Base-by-base conservation (phyloP, 64 coral and sea anemone genomes). In the Orbicella faveolata region DNA sequence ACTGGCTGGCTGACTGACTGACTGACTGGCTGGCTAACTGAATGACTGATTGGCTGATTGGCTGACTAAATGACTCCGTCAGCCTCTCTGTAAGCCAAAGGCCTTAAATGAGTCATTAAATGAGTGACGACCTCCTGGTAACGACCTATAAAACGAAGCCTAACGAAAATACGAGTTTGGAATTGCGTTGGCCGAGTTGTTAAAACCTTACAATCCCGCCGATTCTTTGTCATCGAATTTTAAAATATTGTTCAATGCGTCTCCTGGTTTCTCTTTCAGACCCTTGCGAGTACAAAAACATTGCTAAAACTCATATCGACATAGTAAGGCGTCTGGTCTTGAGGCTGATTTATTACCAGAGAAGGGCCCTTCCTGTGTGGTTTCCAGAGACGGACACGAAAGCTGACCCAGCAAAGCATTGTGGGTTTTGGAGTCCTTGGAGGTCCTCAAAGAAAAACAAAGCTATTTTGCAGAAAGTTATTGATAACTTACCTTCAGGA, bases 241-340 rank as follows among this genome's bases (percentile, higher is more conserved):
- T 19, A 17, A 52, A 82, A 48, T 4, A 21, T 82, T 30, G n/a
- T 19, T 81, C 19, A 44, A 18, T 82, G 17, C 14, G 16, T 55
- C 18, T 82, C 6, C 37, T 44, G 51, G 15, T 64, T 17, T 86
- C 77, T 75, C 52, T 18, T 75, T 23, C 44, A 97, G 95, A 97
- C 79, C 95, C 95, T 20, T 97, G 95, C 34, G 95, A 97, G 74
- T 93, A 94, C 61, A 93, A 91, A 78, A 97, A 93, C 59, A 82
- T 97, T 63, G 92, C 89, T 3, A 54, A 64, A 11, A 65, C 23
- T 6, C 90, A 98, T 34, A 39, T 91, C 6, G 63, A 59, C 4
- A 79, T 91, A 44, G 92, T 79, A 2, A 67, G 63, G 34, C 53
- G 84, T 18, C 85, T 88, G 68, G 36, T 87, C 3, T 14, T 30